These are phyloP conservation scores for Epirrhoe alternata DNA, from an alignment of 2,888 invertebrate species.

Conservation along the genomic window DNA sequence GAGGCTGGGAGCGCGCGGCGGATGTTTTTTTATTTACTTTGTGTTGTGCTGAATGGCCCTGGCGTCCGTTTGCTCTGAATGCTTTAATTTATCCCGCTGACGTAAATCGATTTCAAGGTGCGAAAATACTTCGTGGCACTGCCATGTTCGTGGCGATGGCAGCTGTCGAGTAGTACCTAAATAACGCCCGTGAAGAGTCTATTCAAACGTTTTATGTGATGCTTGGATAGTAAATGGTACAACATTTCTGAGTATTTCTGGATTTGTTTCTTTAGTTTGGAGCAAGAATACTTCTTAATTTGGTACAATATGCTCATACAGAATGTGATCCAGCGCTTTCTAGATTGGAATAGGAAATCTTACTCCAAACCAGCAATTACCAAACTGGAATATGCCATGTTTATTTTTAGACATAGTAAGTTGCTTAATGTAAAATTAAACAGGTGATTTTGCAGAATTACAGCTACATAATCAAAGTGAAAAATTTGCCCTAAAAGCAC, in stretches of 20 bases:
- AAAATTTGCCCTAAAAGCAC: no score
- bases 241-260: neutral
- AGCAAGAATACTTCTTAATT: neutral
- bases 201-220: constrained; percentile 10
- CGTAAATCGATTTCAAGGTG: constrained; percentile 78
- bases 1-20: constrained; percentile 75
- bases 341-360: no score
- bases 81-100: constrained; percentile 74
- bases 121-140: constrained; percentile 59
- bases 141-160: constrained; percentile 39
- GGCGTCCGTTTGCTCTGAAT: constrained; percentile 65
- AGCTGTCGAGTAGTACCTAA: constrained; percentile 47
- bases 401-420: no score
- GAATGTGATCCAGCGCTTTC: no score
- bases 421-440: no score
- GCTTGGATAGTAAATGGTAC: neutral
- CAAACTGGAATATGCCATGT: no score
- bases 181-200: constrained; percentile 10
- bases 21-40: constrained; percentile 74
- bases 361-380: no score
- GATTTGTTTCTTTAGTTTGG: neutral
- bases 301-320: neutral
- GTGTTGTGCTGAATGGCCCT: constrained; percentile 68
- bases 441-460: no score
- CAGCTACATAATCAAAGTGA: no score